A percentile compares a stretch with the other conserved stretches of the same genome.
phyloP scores from a whole-genome alignment of 2,113 vertebrate species.

The Melanerpes formicivorus region DNA sequence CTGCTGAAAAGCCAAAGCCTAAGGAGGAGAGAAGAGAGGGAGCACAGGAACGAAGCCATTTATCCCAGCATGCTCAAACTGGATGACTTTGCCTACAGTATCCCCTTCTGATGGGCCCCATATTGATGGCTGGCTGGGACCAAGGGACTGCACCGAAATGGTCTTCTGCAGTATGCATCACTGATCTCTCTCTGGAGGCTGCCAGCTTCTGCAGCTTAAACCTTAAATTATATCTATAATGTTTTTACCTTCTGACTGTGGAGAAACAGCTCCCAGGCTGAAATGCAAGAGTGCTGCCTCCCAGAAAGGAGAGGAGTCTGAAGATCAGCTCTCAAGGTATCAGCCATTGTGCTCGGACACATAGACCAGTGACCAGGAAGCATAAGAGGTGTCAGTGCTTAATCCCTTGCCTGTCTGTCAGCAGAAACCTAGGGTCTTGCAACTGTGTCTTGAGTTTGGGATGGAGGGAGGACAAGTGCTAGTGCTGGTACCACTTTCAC shows the following conservation, averaged over 20 bases:
- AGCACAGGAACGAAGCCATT: neutral
- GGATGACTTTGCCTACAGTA: neutral
- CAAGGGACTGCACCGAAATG: neutral
- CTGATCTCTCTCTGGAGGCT: neutral
- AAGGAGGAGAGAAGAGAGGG: neutral
- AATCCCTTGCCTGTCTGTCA: neutral
- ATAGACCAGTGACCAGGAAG: neutral
- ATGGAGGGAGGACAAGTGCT: neutral
- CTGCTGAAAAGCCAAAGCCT: neutral
- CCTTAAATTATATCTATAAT: neutral
- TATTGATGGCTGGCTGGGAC: neutral
- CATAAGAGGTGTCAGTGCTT: neutral
- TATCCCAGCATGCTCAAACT: neutral
- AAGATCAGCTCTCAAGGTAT: neutral
- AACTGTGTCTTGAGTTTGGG: neutral
- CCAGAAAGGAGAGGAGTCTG: neutral
- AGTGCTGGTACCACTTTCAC: neutral
- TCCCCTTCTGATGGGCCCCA: conserved; percentile 39
- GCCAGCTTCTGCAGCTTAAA: conserved; percentile 22
- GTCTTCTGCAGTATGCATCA: neutral
- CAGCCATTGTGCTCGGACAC: neutral
- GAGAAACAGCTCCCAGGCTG: neutral
- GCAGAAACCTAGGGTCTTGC: neutral
- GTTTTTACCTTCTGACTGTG: conserved; percentile 50
- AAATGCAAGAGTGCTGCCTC: neutral